phyloP scores from a whole-genome alignment of 2,113 vertebrate species.

The Coregonus clupeaformis region DNA sequence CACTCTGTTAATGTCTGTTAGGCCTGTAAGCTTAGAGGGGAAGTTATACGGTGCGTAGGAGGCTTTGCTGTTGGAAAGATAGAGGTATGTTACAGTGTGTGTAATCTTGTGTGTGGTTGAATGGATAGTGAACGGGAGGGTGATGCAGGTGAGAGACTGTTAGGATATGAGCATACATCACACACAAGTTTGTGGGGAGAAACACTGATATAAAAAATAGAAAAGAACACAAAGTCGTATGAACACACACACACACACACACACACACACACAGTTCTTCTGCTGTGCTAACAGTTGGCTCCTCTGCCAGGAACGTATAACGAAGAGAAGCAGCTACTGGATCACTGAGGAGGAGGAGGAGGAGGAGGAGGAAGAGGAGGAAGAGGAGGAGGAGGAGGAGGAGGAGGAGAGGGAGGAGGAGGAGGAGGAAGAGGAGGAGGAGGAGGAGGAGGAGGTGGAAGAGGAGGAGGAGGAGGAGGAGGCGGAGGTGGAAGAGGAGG shows the following conservation, averaged over 20 bases:
- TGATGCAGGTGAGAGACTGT: conserved; percentile 27
- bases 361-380: no score
- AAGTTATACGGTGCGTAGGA: conserved; percentile 20
- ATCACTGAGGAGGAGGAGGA: neutral
- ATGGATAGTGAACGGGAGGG: conserved; percentile 38
- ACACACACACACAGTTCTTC: conserved; percentile 22
- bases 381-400: no score
- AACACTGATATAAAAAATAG: no score
- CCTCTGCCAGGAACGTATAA: conserved; percentile 30
- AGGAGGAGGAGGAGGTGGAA: neutral
- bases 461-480: no score
- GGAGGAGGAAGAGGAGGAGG: conserved; percentile 6
- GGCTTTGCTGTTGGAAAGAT: conserved; percentile 41
- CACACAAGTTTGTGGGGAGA: neutral
- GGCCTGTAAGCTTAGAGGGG: neutral
- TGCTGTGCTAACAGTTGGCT: neutral
- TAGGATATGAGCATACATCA: neutral
- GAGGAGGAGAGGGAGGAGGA: no score
- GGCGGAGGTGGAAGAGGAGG: no score
- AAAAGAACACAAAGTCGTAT: conserved; percentile 1
- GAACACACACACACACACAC: conserved; percentile 6
- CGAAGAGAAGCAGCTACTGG: conserved; percentile 29
- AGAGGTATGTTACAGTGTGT: conserved; percentile 18
- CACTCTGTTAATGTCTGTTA: conserved; percentile 19
- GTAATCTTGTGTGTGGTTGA: conserved; percentile 54